Evolutionary conservation across 2,888 invertebrate genomes (phyloP), one percentile per base, ranked within the genome.

Genomic region (Apantesis nais): DNA sequence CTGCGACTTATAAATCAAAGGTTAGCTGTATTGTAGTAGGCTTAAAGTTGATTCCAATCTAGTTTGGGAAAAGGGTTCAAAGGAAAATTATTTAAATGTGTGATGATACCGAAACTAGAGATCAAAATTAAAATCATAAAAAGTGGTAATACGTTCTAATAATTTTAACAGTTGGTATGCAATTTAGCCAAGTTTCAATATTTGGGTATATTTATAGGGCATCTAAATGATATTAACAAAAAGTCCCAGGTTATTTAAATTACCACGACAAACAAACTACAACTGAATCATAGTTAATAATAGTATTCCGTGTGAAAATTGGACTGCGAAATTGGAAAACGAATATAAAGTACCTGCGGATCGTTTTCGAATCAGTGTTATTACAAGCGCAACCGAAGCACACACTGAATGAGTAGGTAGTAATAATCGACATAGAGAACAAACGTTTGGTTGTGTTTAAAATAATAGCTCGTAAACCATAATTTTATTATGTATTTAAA

Each of bases 401-500:
- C 25, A 1, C 12, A 1, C 5, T 31, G 22, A 19, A 25, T 22
- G 31, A 41, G 25, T 19, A 39, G 7, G 7, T 25, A 48, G 0
- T 8, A 48, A 48, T 48, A 19, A 16, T 44, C 44, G 1, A 19
- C 44, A 44, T 44, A 19, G 16, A 44, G 44, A 16, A 19, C 14
- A 44, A n/a, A 62, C 22, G 4, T n/a, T 22, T 5, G 22, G 22
- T 22, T 22, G 22, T 22, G 22, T 48, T 22, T 22, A 48, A 48
- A 48, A 48, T 22, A 0, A 5, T 5, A 22, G 39, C 39, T 48
- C 19, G 22, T 7, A 52, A n/a, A 9, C 9, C 22, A 22, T 1
- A 52, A 52, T 52, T 9, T 8, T n/a, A 55, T 9, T 37, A 65
- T 65, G 65, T 55, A 55, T 52, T n/a, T 52, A n/a, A 34, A n/a